Conservation (phyloP, 2,113 vertebrate species). For the Cyphomyrus discorhynchus region DNA sequence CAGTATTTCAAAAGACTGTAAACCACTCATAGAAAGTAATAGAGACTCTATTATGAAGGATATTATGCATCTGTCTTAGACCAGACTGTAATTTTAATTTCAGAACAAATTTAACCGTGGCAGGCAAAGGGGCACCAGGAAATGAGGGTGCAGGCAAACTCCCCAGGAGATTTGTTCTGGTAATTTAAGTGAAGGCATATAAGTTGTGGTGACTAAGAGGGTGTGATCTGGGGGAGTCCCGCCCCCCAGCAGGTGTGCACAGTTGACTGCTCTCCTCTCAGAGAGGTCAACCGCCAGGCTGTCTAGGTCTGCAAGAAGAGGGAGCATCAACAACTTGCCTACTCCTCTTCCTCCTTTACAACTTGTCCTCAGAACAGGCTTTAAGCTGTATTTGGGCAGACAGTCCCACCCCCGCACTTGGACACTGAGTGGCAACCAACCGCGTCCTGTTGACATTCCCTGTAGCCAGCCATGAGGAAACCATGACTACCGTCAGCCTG, state of each 20-base stretch:
- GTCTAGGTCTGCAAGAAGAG: not conserved
- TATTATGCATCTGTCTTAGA: not conserved
- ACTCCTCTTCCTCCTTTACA: not conserved
- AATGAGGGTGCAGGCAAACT: not conserved
- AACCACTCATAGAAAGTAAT: not conserved
- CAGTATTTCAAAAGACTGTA: not conserved
- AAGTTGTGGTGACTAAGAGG: not conserved
- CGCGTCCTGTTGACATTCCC: not conserved
- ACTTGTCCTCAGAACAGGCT: not conserved
- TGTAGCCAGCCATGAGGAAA: not conserved
- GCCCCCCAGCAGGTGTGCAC: not conserved
- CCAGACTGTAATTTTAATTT: slow-evolving; percentile 1
- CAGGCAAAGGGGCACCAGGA: not conserved
- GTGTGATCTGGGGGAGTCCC: not conserved
- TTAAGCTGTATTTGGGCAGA: not conserved
- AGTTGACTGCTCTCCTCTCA: not conserved
- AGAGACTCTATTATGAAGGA: not conserved
- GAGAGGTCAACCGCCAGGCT: not conserved
- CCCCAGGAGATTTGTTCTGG: not conserved
- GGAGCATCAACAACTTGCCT: not conserved
- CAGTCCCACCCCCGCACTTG: not conserved
- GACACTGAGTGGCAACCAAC: not conserved
- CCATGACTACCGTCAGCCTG: not conserved
- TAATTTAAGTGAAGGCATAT: not conserved
- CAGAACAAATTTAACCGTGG: not conserved